phyloP scores from a whole-genome alignment of 2,888 invertebrate genomes.

The Neria commutata region DNA sequence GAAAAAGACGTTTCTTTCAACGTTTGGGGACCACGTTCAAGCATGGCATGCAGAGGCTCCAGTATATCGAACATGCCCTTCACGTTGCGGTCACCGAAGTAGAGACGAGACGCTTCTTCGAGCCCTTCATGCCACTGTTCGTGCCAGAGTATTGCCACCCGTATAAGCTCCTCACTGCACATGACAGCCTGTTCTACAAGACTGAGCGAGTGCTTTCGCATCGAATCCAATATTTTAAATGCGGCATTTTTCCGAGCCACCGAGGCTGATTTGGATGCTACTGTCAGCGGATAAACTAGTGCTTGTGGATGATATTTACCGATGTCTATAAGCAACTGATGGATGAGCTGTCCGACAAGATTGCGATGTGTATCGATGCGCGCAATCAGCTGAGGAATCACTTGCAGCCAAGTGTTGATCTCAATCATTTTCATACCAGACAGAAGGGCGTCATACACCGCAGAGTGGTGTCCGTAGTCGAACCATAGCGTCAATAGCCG shows the following conservation, averaged over 20 bases:
- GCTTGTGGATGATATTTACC: slow-evolving; percentile 98
- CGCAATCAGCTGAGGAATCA: slow-evolving; percentile 98
- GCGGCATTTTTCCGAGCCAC: slow-evolving; percentile 86
- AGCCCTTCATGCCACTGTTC: slow-evolving; percentile 99
- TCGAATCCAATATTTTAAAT: slow-evolving; percentile 90
- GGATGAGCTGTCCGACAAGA: slow-evolving; percentile 87
- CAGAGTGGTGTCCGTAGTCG: slow-evolving; percentile 93
- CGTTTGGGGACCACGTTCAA: slow-evolving; percentile 94
- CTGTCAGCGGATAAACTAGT: slow-evolving; percentile 94
- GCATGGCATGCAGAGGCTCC: slow-evolving; percentile 92
- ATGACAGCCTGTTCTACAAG: slow-evolving; percentile 95
- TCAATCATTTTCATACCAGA: slow-evolving; percentile 93
- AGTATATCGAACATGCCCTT: slow-evolving; percentile 96
- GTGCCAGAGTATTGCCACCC: slow-evolving; percentile 99
- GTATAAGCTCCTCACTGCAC: slow-evolving; percentile 95
- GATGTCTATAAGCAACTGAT: slow-evolving; percentile 92
- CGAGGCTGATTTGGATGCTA: slow-evolving; percentile 94
- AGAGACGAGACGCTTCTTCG: slow-evolving; percentile 90
- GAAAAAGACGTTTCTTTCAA: slow-evolving; percentile 96
- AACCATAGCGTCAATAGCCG: slow-evolving; percentile 97
- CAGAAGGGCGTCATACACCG: slow-evolving; percentile 91
- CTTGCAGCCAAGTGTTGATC: slow-evolving; percentile 98
- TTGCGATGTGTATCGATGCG: slow-evolving; percentile 93
- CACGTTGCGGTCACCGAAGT: slow-evolving; percentile 95
- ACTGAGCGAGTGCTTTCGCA: slow-evolving; percentile 92